Percentiles rank a stretch among this genome's conserved stretches.
phyloP scores from a whole-genome alignment of 2,113 vertebrate species.

The Stegostoma tigrinum region DNA sequence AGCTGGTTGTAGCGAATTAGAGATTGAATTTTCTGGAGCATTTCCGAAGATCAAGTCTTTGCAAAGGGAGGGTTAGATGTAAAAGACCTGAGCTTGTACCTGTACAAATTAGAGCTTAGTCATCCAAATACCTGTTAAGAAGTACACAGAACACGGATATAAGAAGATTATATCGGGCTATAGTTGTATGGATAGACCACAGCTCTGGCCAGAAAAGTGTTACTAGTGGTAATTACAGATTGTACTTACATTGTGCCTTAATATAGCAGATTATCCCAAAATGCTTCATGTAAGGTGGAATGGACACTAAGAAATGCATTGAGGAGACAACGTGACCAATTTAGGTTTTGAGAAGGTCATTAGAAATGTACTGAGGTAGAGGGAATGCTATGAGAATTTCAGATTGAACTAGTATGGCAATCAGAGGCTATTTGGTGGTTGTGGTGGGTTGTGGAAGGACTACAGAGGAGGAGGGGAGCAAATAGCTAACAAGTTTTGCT shows the following conservation, averaged over 20 bases:
- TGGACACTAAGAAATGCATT: background rate
- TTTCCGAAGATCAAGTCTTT: background rate
- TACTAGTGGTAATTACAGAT: background rate
- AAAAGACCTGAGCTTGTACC: background rate
- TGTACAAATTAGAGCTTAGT: background rate
- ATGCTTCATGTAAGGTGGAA: background rate
- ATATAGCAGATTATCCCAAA: background rate
- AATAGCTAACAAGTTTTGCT: background rate
- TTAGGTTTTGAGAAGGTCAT: background rate
- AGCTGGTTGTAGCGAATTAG: background rate
- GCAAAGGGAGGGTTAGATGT: background rate
- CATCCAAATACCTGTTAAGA: background rate
- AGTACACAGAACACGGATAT: background rate
- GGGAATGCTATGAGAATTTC: background rate
- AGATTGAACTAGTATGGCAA: background rate
- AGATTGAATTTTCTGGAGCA: background rate
- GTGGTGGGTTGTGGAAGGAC: background rate
- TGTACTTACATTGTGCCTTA: background rate
- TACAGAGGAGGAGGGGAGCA: background rate
- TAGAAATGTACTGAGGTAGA: background rate
- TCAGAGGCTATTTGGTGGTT: background rate
- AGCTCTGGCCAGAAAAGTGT: background rate
- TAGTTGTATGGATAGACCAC: background rate
- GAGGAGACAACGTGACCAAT: background rate
- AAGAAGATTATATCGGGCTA: background rate